These are phyloP conservation scores for Criorhina ranunculi DNA, from an alignment of 2,888 invertebrate genomes.

Conservation along the genomic window DNA sequence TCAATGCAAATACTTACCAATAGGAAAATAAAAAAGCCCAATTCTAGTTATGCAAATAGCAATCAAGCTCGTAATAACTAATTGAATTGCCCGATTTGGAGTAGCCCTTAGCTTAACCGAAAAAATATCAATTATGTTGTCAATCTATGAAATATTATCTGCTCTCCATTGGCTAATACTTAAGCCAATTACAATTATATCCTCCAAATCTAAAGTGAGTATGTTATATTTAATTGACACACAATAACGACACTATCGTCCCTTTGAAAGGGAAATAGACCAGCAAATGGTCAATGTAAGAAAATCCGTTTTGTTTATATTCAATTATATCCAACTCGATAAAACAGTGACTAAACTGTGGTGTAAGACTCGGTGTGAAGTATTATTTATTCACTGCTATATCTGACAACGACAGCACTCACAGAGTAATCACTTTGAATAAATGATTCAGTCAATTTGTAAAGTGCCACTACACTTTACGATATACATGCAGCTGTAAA, in stretches of 20 bases:
- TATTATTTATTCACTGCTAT: constrained; percentile 48
- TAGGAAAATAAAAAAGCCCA: too few relatives aligned
- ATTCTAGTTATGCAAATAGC: too few relatives aligned
- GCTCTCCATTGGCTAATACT: too few relatives aligned
- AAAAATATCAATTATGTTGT: too few relatives aligned
- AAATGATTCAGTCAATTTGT: constrained; percentile 73
- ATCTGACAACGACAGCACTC: constrained; percentile 52
- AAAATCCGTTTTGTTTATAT: neutral
- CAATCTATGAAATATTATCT: too few relatives aligned
- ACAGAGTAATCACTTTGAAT: constrained; percentile 64
- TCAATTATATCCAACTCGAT: constrained; percentile 10
- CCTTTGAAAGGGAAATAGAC: neutral
- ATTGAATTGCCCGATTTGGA: too few relatives aligned
- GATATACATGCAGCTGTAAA: constrained; percentile 6
- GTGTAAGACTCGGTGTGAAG: neutral
- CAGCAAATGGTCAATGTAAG: constrained; percentile 6
- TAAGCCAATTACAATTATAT: too few relatives aligned
- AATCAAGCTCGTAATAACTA: too few relatives aligned
- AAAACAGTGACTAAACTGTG: neutral
- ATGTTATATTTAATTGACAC: constrained; percentile 25
- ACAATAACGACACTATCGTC: constrained; percentile 8
- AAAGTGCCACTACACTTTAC: constrained; percentile 56
- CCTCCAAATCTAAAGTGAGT: neutral
- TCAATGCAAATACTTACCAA: too few relatives aligned
- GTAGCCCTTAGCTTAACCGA: too few relatives aligned